Evolutionary conservation across 2,113 vertebrate genomes (phyloP).

Genomic region (Heteronetta atricapilla): DNA sequence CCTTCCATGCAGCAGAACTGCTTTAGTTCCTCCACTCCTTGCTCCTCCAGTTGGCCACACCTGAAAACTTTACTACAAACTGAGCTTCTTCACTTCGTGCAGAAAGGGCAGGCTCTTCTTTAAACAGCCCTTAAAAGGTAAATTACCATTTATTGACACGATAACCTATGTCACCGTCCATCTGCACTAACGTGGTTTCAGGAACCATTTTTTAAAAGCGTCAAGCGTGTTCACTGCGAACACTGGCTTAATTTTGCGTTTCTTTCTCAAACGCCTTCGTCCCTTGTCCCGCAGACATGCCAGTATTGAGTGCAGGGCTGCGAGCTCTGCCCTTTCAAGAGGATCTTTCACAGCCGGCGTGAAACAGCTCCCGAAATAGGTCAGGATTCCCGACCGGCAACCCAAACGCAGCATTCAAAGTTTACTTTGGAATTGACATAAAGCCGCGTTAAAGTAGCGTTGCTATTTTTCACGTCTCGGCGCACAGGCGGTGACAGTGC

Average conservation of each 20-base stretch:
- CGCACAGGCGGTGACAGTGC: background rate
- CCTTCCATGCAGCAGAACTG: background rate
- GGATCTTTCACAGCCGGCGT: background rate
- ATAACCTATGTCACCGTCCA: background rate
- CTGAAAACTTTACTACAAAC: background rate
- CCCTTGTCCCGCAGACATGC: background rate
- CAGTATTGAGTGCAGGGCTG: background rate
- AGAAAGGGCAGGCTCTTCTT: background rate
- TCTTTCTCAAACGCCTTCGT: background rate
- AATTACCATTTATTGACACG: background rate
- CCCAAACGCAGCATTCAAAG: background rate
- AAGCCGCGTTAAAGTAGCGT: background rate
- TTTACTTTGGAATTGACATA: conserved; percentile 47
- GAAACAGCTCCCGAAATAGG: background rate
- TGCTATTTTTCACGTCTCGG: background rate
- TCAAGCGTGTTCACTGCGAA: background rate
- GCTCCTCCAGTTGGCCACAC: background rate
- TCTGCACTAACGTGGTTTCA: background rate
- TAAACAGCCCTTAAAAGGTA: background rate
- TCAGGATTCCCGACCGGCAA: background rate
- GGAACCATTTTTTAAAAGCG: background rate
- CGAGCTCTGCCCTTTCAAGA: background rate
- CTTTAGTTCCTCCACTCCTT: background rate
- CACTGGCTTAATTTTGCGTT: background rate
- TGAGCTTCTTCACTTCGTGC: background rate